These are phyloP conservation scores for Piprites chloris DNA, from an alignment of 2,113 vertebrate species.

Conservation along the genomic window DNA sequence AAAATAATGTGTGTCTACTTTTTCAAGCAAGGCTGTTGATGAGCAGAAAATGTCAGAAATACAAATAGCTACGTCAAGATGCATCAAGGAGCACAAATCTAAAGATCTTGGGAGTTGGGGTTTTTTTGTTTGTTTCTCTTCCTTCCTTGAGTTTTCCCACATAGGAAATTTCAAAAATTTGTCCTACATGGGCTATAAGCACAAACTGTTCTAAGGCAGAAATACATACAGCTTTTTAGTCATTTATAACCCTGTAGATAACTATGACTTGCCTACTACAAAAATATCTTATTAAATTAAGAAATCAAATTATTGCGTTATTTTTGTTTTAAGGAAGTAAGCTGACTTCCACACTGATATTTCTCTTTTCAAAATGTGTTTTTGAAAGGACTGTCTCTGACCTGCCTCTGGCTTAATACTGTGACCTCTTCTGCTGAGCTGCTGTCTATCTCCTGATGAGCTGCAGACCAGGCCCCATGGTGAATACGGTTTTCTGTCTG, in stretches of 20 bases:
- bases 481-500: constrained; percentile 59
- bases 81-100: constrained; percentile 1
- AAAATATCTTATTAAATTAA: background rate
- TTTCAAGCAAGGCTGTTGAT: constrained; percentile 32
- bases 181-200: background rate
- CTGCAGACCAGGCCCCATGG: constrained; percentile 47
- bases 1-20: constrained; percentile 44
- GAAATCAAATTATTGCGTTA: background rate
- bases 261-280: background rate
- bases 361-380: constrained; percentile 41
- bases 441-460: constrained; percentile 52
- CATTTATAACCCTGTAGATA: background rate
- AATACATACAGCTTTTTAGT: background rate
- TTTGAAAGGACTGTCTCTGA: constrained; percentile 55
- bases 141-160: background rate
- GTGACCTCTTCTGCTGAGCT: constrained; percentile 69
- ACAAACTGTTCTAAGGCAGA: background rate
- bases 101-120: background rate
- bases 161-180: background rate
- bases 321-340: background rate
- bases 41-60: constrained; percentile 44
- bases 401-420: constrained; percentile 58
- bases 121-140: background rate
- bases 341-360: background rate
- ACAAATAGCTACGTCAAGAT: constrained; percentile 43